A percentile compares a stretch with the other conserved stretches of the same genome.
phyloP scores from a whole-genome alignment of 2,113 vertebrate genomes.

The Pogonocichla stellata region DNA sequence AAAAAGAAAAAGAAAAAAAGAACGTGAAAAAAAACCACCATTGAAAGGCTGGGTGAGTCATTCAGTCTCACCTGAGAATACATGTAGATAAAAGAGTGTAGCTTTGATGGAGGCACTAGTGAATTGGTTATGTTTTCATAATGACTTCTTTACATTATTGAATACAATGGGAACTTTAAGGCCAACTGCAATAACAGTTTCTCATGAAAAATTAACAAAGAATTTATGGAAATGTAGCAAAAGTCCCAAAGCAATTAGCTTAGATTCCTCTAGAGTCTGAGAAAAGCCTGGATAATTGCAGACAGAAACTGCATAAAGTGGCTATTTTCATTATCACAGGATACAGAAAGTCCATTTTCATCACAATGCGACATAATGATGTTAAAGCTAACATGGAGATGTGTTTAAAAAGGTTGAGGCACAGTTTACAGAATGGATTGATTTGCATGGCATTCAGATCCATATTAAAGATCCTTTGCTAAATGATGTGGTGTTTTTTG shows the following conservation, averaged over 20 bases:
- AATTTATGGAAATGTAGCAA: slow-evolving; percentile 82
- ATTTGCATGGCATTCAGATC: slow-evolving; percentile 58
- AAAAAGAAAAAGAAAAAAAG: no score
- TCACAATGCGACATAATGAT: slow-evolving; percentile 79
- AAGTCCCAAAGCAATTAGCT: slow-evolving; percentile 85
- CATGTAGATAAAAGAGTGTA: slow-evolving; percentile 35
- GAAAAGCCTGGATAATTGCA: slow-evolving; percentile 80
- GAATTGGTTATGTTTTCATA: slow-evolving; percentile 65
- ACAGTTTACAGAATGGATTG: slow-evolving; percentile 67
- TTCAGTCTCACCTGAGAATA: slow-evolving; percentile 66
- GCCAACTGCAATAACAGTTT: slow-evolving; percentile 77
- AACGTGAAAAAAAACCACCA: neutral
- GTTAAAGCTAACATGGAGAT: slow-evolving; percentile 72
- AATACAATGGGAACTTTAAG: slow-evolving; percentile 78
- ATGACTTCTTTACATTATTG: slow-evolving; percentile 79
- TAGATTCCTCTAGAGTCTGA: slow-evolving; percentile 79
- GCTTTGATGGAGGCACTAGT: slow-evolving; percentile 34
- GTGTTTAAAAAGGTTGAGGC: slow-evolving; percentile 63
- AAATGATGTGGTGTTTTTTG: neutral
- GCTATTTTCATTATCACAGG: slow-evolving; percentile 79
- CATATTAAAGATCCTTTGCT: slow-evolving; percentile 36
- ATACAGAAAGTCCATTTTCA: slow-evolving; percentile 79
- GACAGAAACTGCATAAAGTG: slow-evolving; percentile 76
- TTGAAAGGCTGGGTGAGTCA: slow-evolving; percentile 18
- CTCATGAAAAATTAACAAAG: slow-evolving; percentile 85